These are phyloP conservation scores for Furnarius figulus DNA, from an alignment of 2,113 vertebrate species.

Conservation along the genomic window DNA sequence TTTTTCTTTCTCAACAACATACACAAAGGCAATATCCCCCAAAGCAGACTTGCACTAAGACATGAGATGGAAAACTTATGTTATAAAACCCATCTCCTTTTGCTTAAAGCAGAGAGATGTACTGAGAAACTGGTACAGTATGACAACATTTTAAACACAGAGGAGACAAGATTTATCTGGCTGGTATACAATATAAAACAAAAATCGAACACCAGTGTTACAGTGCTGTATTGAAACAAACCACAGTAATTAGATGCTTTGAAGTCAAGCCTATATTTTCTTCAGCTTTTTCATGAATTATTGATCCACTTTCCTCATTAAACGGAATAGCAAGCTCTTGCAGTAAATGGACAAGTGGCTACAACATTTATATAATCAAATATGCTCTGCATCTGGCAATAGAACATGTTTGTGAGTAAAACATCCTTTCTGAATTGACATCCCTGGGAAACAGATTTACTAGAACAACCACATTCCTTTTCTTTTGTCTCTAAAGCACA, in stretches of 20 bases:
- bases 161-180: constrained; percentile 55
- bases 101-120: constrained; percentile 51
- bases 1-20: constrained; percentile 22
- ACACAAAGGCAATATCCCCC: constrained; percentile 32
- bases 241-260: constrained; percentile 60
- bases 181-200: constrained; percentile 45
- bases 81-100: constrained; percentile 55
- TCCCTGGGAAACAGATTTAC: constrained; percentile 13
- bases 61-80: constrained; percentile 58
- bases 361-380: constrained; percentile 60
- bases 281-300: constrained; percentile 59
- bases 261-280: constrained; percentile 60
- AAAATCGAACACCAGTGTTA: constrained; percentile 54
- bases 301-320: constrained; percentile 59
- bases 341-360: constrained; percentile 56
- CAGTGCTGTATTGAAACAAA: constrained; percentile 56
- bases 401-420: constrained; percentile 32
- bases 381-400: constrained; percentile 18
- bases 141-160: constrained; percentile 66
- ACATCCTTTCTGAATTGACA: constrained; percentile 28
- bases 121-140: constrained; percentile 60
- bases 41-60: constrained; percentile 62
- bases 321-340: constrained; percentile 41
- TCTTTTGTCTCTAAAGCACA: constrained; percentile 46
- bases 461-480: constrained; percentile 19